Evolutionary conservation across 2,888 invertebrate genomes (phyloP).

Genomic region (Acrocyrtus sp.): DNA sequence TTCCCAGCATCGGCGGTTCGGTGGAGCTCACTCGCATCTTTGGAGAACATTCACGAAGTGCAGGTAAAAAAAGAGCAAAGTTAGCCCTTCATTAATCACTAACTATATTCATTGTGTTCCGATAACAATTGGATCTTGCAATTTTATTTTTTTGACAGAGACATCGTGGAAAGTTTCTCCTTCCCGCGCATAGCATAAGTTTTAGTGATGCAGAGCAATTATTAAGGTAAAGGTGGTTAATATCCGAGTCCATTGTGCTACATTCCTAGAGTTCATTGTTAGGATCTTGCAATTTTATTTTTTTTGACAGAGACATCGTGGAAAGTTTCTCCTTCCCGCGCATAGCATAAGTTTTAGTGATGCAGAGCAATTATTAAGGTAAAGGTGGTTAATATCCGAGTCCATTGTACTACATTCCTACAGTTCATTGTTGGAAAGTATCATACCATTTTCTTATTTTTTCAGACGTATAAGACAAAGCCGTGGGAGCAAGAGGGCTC

Average conservation of each 20-base stretch:
- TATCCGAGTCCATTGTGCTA: too few relatives aligned
- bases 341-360: slow-evolving; percentile 60
- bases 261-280: too few relatives aligned
- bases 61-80: slow-evolving; percentile 50
- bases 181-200: slow-evolving; percentile 61
- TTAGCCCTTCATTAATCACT: too few relatives aligned
- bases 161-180: slow-evolving; percentile 53
- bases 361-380: slow-evolving; percentile 62
- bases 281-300: too few relatives aligned
- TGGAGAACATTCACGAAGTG: slow-evolving; percentile 62
- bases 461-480: slow-evolving; percentile 56
- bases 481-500: slow-evolving; percentile 49
- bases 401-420: neutral
- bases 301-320: slow-evolving; percentile 59
- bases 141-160: too few relatives aligned
- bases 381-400: slow-evolving; percentile 1
- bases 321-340: slow-evolving; percentile 55
- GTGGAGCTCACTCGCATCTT: slow-evolving; percentile 58
- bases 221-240: too few relatives aligned
- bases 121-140: too few relatives aligned
- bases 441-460: too few relatives aligned
- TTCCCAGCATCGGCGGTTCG: slow-evolving; percentile 55
- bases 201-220: slow-evolving; percentile 60
- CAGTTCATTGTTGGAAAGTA: slow-evolving; percentile 5
- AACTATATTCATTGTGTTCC: too few relatives aligned